phyloP scores from a whole-genome alignment of 2,113 vertebrate genomes.

The Gymnorhina tibicen region DNA sequence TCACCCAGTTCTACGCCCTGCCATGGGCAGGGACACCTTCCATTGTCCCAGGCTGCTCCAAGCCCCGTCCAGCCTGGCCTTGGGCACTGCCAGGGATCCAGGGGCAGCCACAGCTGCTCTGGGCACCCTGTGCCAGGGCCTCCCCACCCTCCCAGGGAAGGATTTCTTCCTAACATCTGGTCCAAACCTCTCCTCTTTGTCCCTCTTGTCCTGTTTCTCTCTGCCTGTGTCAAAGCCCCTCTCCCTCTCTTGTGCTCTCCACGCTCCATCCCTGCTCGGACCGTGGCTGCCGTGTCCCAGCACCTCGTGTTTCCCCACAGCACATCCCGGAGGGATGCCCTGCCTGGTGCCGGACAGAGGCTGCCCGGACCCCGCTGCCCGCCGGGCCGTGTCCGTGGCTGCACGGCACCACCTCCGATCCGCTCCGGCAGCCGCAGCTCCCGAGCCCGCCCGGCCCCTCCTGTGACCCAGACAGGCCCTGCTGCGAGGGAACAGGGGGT shows the following conservation, averaged over 20 bases:
- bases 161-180: not conserved
- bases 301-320: not conserved
- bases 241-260: not conserved
- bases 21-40: not conserved
- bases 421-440: fast-evolving
- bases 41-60: not conserved
- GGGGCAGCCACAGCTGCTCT: not conserved
- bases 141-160: fast-evolving
- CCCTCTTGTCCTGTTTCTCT: not conserved
- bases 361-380: fast-evolving
- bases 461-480: slow-evolving; percentile 29
- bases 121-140: not conserved
- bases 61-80: not conserved
- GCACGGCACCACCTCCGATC: not conserved
- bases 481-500: slow-evolving; percentile 17
- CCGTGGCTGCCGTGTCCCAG: not conserved
- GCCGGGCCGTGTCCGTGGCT: not conserved
- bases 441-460: not conserved
- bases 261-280: not conserved
- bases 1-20: not conserved
- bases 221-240: not conserved
- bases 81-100: not conserved
- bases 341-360: not conserved
- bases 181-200: not conserved
- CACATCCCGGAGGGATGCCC: not conserved